Conservation (phyloP, 2,113 vertebrate species). For the Gymnocephalus cernua region DNA sequence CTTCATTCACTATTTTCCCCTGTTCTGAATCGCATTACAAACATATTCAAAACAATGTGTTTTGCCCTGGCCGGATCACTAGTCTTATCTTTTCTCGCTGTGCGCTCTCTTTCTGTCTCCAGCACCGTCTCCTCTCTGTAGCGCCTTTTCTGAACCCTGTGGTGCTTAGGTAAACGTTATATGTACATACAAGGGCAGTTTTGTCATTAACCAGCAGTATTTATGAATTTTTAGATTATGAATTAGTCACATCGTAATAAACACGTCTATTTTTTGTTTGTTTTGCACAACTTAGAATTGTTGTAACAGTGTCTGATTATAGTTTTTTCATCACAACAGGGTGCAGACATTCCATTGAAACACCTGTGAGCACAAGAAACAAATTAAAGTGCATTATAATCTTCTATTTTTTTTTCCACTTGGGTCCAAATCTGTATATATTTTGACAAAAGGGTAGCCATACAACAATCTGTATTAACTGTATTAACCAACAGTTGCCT, state of each 20-base stretch:
- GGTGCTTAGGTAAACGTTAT: not conserved
- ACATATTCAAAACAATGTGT: not conserved
- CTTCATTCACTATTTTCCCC: slow-evolving; percentile 12
- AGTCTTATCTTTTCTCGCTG: not conserved
- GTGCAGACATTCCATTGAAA: not conserved
- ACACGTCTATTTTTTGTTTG: not conserved
- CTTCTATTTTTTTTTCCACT: not conserved
- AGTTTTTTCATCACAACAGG: not conserved
- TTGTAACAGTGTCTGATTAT: not conserved
- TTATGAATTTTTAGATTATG: slow-evolving; percentile 28
- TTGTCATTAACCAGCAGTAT: slow-evolving; percentile 40
- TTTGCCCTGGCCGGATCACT: not conserved
- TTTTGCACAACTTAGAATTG: slow-evolving; percentile 7
- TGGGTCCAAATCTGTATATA: slow-evolving; percentile 26
- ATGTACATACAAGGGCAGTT: not conserved
- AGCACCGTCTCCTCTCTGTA: slow-evolving; percentile 13
- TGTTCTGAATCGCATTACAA: slow-evolving; percentile 27
- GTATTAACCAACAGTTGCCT: slow-evolving; percentile 10
- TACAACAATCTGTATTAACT: not conserved
- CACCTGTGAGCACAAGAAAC: slow-evolving; percentile 13
- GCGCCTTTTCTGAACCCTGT: not conserved
- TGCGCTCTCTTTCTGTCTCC: not conserved
- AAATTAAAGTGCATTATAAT: slow-evolving; percentile 1
- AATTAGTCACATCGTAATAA: not conserved
- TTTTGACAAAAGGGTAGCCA: slow-evolving; percentile 7